A percentile compares a stretch with the other conserved stretches of the same genome.
phyloP scores from a whole-genome alignment of 2,888 invertebrate species.

The Cylindroiulus punctatus region DNA sequence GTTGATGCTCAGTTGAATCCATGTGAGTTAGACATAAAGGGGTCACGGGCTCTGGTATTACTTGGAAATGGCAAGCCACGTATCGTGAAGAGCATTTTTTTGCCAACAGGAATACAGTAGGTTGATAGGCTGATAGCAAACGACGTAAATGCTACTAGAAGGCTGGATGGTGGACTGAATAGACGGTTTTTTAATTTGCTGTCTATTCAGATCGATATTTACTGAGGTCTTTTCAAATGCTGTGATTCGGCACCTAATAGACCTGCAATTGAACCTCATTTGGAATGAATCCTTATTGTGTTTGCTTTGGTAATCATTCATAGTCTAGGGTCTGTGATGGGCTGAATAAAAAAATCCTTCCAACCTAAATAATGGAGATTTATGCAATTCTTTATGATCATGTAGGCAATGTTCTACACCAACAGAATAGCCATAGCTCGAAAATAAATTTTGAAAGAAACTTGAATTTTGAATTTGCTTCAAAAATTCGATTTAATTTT shows the following conservation, averaged over 20 bases:
- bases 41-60: neutral
- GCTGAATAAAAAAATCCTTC: no score
- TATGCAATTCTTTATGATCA: no score
- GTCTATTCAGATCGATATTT: neutral
- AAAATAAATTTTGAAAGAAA: no score
- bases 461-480: no score
- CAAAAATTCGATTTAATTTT: no score
- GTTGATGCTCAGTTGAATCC: slow-evolving; percentile 40
- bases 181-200: neutral
- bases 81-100: neutral
- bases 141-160: neutral
- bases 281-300: neutral
- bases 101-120: neutral
- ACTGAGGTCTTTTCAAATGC: neutral
- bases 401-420: no score
- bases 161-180: neutral
- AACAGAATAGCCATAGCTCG: no score
- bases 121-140: neutral
- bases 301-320: slow-evolving; percentile 1
- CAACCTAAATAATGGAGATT: neutral
- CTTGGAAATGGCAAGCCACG: neutral
- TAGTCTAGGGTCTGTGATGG: neutral
- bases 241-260: neutral
- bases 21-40: slow-evolving; percentile 23
- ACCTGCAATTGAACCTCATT: neutral